Percentiles rank a stretch among this genome's conserved stretches.
Evolutionary conservation across 2,113 vertebrate genomes (phyloP).

Genomic region (Lamprotornis superbus): DNA sequence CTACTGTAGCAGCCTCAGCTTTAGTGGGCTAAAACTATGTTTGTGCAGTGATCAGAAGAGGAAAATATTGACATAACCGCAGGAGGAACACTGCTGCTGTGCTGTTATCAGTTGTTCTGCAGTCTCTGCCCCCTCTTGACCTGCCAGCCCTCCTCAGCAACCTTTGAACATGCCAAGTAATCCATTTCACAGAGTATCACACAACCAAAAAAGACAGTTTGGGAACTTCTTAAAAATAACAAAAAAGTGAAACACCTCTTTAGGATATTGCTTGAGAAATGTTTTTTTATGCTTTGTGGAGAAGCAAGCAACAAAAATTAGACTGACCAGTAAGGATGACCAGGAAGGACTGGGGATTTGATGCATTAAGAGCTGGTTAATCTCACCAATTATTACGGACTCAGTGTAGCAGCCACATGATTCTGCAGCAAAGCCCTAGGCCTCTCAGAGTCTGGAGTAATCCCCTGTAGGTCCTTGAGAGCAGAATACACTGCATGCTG

Average conservation of each 20-base stretch:
- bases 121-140: background rate
- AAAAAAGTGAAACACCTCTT: background rate
- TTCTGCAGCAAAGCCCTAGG: background rate
- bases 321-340: background rate
- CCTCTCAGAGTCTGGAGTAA: background rate
- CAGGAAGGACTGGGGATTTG: background rate
- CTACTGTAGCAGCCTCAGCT: background rate
- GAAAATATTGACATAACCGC: conserved; percentile 69
- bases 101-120: background rate
- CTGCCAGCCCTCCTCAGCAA: conserved; percentile 20
- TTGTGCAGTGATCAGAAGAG: conserved; percentile 58
- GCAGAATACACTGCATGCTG: background rate
- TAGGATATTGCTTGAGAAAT: background rate
- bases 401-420: background rate
- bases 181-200: background rate
- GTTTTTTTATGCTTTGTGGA: background rate
- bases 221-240: background rate
- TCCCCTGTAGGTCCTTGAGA: background rate
- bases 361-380: background rate
- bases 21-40: conserved; percentile 47
- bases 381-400: background rate
- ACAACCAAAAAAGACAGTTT: background rate
- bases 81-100: background rate
- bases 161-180: conserved; percentile 54
- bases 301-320: background rate